phyloP scores from a whole-genome alignment of 1,140 invertebrate species.

The Drosophila bipectinata region DNA sequence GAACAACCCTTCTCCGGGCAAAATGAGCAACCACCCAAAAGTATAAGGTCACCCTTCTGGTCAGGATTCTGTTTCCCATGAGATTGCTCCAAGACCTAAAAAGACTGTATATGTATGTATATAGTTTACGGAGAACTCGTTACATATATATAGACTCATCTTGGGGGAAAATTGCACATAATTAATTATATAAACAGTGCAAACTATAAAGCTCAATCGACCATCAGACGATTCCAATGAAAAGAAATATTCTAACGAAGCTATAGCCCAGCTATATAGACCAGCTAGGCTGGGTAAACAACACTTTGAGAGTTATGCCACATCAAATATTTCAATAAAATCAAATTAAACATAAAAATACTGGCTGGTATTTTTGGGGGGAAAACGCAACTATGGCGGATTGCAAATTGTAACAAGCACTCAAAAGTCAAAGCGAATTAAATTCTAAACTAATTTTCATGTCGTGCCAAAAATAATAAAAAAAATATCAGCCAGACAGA shows the following conservation, averaged over 20 bases:
- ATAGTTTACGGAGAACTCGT: slow-evolving; percentile 1
- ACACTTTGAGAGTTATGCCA: slow-evolving; percentile 27
- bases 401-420: slow-evolving; percentile 78
- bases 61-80: no score
- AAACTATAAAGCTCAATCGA: slow-evolving; percentile 44
- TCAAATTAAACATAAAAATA: slow-evolving; percentile 53
- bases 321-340: slow-evolving; percentile 69
- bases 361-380: background rate
- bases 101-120: no score
- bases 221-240: slow-evolving; percentile 32
- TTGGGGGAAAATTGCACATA: slow-evolving; percentile 35
- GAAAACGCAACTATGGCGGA: background rate
- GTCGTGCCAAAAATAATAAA: slow-evolving; percentile 81
- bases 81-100: no score
- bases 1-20: slow-evolving; percentile 25
- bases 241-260: slow-evolving; percentile 9
- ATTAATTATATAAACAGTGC: slow-evolving; percentile 45
- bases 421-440: slow-evolving; percentile 81
- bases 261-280: no score
- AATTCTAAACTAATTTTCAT: slow-evolving; percentile 81
- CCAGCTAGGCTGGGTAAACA: slow-evolving; percentile 20
- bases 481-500: slow-evolving; percentile 1
- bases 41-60: no score
- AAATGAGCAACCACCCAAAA: no score
- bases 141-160: slow-evolving; percentile 1